Conservation (phyloP, 2,888 invertebrate genomes). For the Agrilus mali region DNA sequence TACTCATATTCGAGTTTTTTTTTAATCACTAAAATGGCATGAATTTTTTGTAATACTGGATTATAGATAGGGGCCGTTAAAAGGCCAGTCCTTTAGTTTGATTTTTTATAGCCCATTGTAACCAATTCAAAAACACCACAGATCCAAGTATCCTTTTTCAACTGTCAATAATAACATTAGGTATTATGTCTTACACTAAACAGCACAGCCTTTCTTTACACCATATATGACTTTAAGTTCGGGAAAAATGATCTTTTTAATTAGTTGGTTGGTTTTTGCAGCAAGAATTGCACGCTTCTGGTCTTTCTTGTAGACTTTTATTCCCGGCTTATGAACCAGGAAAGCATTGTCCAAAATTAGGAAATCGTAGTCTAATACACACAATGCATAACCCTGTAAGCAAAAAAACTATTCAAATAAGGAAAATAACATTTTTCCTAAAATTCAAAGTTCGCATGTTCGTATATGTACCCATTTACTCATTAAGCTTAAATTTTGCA, state of each 20-base stretch:
- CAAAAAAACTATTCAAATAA: constrained; percentile 10
- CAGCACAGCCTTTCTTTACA: constrained; percentile 63
- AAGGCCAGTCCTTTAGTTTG: too few relatives aligned
- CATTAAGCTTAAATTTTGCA: too few relatives aligned
- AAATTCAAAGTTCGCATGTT: too few relatives aligned
- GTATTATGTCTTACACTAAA: constrained; percentile 34
- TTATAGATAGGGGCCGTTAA: too few relatives aligned
- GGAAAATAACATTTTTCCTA: not conserved
- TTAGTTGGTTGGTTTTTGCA: constrained; percentile 61
- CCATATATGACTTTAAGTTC: constrained; percentile 79
- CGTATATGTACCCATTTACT: too few relatives aligned
- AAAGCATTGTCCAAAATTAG: constrained; percentile 90
- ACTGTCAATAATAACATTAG: not conserved
- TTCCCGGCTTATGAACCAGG: constrained; percentile 83
- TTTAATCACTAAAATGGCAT: too few relatives aligned
- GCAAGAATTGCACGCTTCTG: constrained; percentile 62
- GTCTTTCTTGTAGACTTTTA: constrained; percentile 72
- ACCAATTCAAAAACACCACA: too few relatives aligned
- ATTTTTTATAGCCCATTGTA: too few relatives aligned
- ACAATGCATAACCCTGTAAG: constrained; percentile 74
- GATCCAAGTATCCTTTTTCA: too few relatives aligned
- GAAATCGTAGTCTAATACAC: constrained; percentile 84
- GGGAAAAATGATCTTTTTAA: constrained; percentile 69
- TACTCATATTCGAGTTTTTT: too few relatives aligned
- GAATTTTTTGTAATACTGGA: too few relatives aligned